These are phyloP conservation scores for Nasonia oneida DNA, from an alignment of 2,888 invertebrate genomes.

Conservation along the genomic window DNA sequence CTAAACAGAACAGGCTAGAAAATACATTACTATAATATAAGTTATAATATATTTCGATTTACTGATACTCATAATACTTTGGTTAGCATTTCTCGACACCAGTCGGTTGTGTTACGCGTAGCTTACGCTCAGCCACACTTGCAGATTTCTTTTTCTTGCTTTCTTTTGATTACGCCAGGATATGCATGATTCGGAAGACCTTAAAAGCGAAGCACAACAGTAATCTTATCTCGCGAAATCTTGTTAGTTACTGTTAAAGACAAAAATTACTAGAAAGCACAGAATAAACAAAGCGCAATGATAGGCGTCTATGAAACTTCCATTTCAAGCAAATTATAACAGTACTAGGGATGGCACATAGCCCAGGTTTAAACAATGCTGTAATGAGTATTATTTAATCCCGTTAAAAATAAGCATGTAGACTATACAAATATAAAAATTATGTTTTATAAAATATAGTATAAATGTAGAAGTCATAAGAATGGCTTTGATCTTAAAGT, in stretches of 20 bases:
- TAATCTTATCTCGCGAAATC: neutral
- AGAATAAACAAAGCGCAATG: neutral
- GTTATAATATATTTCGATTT: slow-evolving; percentile 35
- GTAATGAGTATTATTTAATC: neutral
- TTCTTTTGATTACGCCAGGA: slow-evolving; percentile 23
- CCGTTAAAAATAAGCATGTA: neutral
- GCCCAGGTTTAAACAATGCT: neutral
- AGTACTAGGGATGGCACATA: neutral
- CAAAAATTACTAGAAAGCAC: neutral
- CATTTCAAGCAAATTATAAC: neutral
- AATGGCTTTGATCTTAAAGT: slow-evolving; percentile 40
- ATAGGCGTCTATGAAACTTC: neutral
- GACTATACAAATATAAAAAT: neutral
- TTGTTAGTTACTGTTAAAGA: neutral
- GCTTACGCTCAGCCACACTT: neutral
- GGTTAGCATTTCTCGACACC: slow-evolving; percentile 56
- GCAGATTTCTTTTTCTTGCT: slow-evolving; percentile 6
- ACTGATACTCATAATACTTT: slow-evolving; percentile 59
- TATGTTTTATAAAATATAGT: slow-evolving; percentile 3
- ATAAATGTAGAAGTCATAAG: neutral
- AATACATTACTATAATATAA: neutral
- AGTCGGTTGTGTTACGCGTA: slow-evolving; percentile 39
- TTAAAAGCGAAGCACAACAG: slow-evolving; percentile 49
- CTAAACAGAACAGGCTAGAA: slow-evolving; percentile 44
- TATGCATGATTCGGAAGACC: slow-evolving; percentile 39